Evolutionary conservation across 53 echinoderm and acorn worm species (phyloP), one percentile per base, ranked within the genome.

Genomic region (Luidia sarsii): DNA sequence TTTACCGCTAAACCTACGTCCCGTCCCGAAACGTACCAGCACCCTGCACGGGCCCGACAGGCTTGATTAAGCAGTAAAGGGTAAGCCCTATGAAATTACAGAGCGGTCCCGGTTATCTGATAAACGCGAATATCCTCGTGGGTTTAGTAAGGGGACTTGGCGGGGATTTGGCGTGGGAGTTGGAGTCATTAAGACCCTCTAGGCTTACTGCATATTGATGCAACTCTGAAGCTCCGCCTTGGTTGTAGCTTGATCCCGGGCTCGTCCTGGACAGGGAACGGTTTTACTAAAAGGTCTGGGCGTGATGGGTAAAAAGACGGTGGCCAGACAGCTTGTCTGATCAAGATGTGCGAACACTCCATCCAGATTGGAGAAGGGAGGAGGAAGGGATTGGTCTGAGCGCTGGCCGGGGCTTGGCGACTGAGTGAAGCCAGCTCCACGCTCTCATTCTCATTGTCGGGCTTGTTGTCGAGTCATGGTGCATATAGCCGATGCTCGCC

Each of bases 31-130:
- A 34, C 63, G 11, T 35, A 63, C 32, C 15, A 63, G 63, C n/a
- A n/a, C 29, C 33, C 7, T 63, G 51, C 9, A 51, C n/a, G 51
- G 9, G 51, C 63, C 1, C 36, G 63, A 63, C 63, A 63, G 29
- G 34, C 18, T 18, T 63, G 63, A 63, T 36, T 63, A 63, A 63
- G 63, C 33, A 36, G 36, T 63, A 63, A 63, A 63, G 36, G n/a
- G 34, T 63, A 63, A 63, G 63, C 34, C 20, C 33, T 34, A 7
- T 7, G 3, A 63, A 36, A 63, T 36, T 63, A 4, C 35, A 33
- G 63, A 36, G 18, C 14, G 30, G 18, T 0, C 11, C 18, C 31
- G 35, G 35, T 63, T 34, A 63, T 63, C 37, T 63, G 6, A 6
- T 19, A 63, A 63, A 35, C 16, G 36, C 18, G 63, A 36, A 63